Conservation (phyloP, 1,140 invertebrate genomes). For the Goniozus legneri region DNA sequence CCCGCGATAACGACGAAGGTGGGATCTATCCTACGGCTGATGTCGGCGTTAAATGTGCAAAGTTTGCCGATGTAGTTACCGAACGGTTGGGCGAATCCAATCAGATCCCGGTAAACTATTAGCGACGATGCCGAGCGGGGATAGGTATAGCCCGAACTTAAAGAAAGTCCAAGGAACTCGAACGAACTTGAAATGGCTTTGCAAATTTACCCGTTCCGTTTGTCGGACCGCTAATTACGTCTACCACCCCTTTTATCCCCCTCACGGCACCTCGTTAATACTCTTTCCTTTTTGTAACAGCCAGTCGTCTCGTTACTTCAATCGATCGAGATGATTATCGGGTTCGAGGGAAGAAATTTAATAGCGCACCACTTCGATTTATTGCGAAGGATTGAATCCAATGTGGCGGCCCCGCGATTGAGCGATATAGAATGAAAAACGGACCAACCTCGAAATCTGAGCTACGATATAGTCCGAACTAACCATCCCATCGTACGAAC, state of each 20-base stretch:
- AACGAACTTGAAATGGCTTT: slow-evolving; percentile 49
- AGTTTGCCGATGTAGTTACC: slow-evolving; percentile 45
- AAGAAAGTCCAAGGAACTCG: slow-evolving; percentile 32
- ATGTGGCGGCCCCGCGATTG: too few species aligned
- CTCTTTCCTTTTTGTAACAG: too few species aligned
- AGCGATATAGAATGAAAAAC: too few species aligned
- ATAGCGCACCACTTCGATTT: too few species aligned
- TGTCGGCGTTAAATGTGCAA: slow-evolving; percentile 39
- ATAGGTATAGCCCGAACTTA: slow-evolving; percentile 19
- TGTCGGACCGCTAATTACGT: slow-evolving; percentile 44
- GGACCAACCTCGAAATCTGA: slow-evolving; percentile 9
- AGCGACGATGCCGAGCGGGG: slow-evolving; percentile 20
- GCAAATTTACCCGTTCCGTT: slow-evolving; percentile 46
- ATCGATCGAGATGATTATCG: too few species aligned
- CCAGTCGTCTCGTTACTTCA: too few species aligned
- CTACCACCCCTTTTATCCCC: slow-evolving; percentile 14
- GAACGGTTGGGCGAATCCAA: slow-evolving; percentile 40
- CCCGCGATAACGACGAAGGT: slow-evolving; percentile 14
- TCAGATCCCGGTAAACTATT: slow-evolving; percentile 41
- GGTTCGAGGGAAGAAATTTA: too few species aligned
- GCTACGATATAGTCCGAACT: slow-evolving; percentile 13
- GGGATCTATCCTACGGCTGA: background rate
- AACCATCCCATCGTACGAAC: slow-evolving; percentile 31
- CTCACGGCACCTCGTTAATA: too few species aligned
- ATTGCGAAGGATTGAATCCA: too few species aligned